Base-by-base conservation (phyloP, 2,888 invertebrate genomes). In the Cosmopolites sordidus region DNA sequence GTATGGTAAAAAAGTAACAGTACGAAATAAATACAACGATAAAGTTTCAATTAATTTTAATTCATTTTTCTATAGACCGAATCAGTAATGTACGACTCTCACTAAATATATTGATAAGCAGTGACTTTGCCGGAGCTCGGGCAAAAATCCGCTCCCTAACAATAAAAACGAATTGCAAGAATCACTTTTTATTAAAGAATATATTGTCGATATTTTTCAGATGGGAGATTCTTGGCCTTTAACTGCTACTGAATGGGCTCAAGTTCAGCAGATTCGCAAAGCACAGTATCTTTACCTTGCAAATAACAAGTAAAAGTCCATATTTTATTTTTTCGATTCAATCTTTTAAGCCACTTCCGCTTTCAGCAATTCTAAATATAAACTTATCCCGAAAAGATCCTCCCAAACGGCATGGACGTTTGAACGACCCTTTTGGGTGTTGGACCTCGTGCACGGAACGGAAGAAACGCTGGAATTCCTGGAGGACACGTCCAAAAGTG, bases 211-310 rank as follows among this genome's bases (percentile, higher is more conserved):
- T n/a, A n/a, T n/a, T n/a, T 33, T 27, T 44, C 15, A 56, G n/a
- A 47, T 72, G 0, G 62, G 72, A 2, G 58, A 74, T 43, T 69
- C 71, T 1, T 77, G 77, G 77, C 76, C 76, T 1, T 58, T 76
- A 43, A 72, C 68, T 0, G 57, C 52, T 4, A 49, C 54, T 0
- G 76, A 77, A 60, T 77, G 76, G 76, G 47, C 53, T 1, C 54
- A 62, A 1, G 72, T 69, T 0, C 62, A 66, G 9, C 61, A 33
- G 2, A 12, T 11, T n/a, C 33, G 33, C 4, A n/a, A 33, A 33
- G 3, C 33, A 5, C 33, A 33, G 33, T 33, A 33, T 12, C 5
- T 33, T 12, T 33, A 33, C 12, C 33, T 4, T 12, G 3, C 33
- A 9, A n/a, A 11, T 12, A 12, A 33, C 3, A 33, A 2, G 33